Evolutionary conservation across 2,888 invertebrate genomes (phyloP).

Genomic region (Metallyticus violacea): DNA sequence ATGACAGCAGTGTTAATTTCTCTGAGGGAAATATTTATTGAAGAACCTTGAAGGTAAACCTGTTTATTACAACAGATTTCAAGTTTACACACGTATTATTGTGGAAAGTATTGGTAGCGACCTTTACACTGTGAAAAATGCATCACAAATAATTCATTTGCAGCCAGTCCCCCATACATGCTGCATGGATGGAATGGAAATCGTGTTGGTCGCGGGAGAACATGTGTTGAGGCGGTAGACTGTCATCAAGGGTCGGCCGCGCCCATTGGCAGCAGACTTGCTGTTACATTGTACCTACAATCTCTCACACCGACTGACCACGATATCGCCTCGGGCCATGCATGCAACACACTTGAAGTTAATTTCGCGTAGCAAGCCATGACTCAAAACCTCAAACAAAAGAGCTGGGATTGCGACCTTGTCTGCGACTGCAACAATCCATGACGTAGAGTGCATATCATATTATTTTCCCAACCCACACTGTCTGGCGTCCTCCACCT

Average conservation of each 20-base stretch:
- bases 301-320: background rate
- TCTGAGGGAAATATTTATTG: no score
- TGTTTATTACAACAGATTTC: no score
- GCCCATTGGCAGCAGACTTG: background rate
- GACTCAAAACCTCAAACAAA: background rate
- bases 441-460: background rate
- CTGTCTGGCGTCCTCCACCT: background rate
- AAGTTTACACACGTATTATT: no score
- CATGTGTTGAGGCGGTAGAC: background rate
- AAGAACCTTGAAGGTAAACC: no score
- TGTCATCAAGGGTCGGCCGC: background rate
- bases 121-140: no score
- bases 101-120: no score
- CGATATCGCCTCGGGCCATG: background rate
- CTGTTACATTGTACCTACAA: background rate
- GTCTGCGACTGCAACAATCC: background rate
- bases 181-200: no score
- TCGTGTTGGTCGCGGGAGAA: background rate
- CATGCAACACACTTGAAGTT: background rate
- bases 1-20: no score
- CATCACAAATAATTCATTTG: no score
- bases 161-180: no score
- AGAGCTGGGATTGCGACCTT: background rate
- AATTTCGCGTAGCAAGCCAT: background rate
- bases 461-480: background rate